phyloP scores from a whole-genome alignment of 2,797 vertebrate genomes.

The Propithecus deckenii region DNA sequence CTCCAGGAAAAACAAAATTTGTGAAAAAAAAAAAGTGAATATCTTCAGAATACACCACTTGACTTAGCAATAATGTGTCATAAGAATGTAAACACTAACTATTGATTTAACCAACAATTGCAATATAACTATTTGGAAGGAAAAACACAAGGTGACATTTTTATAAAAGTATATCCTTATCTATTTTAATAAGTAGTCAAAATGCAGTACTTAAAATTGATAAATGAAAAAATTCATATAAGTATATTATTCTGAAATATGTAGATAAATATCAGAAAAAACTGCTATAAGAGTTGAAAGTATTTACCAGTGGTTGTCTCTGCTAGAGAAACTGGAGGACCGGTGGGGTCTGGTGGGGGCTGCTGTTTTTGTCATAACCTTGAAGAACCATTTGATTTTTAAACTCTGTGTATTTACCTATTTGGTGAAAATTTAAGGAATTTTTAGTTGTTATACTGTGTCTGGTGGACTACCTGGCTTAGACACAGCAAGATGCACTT shows the following conservation, averaged over 20 bases:
- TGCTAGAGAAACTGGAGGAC: not conserved
- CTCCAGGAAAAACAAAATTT: too few species aligned
- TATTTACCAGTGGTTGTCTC: not conserved
- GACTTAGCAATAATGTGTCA: too few species aligned
- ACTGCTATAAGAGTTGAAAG: not conserved
- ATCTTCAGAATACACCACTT: too few species aligned
- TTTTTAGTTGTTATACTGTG: not conserved
- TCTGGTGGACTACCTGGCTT: not conserved
- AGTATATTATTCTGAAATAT: not conserved
- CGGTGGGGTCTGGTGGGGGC: not conserved
- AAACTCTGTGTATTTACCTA: not conserved
- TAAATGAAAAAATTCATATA: not conserved
- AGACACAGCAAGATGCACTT: not conserved
- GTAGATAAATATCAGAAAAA: not conserved
- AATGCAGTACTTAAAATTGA: not conserved
- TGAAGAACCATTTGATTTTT: slow-evolving; percentile 17
- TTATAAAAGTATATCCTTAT: not conserved
- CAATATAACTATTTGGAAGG: not conserved
- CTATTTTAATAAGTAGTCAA: not conserved
- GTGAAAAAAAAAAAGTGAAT: too few species aligned
- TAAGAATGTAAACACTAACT: too few species aligned
- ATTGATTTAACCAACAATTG: not conserved
- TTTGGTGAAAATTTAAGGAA: not conserved
- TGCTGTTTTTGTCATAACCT: not conserved
- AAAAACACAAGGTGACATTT: not conserved